Percentiles rank a stretch among this genome's conserved stretches.
phyloP scores from a whole-genome alignment of 2,888 invertebrate genomes.

The Beris morrisii region DNA sequence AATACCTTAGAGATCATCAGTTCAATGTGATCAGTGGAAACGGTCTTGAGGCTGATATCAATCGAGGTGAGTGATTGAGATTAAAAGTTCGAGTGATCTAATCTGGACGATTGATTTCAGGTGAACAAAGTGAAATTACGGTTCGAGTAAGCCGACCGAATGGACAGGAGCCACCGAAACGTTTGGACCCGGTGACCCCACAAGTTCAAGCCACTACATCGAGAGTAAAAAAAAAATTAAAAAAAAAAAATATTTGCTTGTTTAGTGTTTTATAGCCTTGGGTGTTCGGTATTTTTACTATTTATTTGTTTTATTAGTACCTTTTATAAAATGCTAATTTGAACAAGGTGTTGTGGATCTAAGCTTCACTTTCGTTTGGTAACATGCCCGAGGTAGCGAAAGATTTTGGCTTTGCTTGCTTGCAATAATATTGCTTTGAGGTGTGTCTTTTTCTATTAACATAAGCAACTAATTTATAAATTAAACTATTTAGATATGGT shows the following conservation, averaged over 20 bases:
- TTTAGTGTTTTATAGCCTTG: neutral
- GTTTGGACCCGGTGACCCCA: neutral
- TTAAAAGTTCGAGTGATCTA: neutral
- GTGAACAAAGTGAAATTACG: slow-evolving; percentile 18
- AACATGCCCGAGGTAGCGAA: too few relatives aligned
- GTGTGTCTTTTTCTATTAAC: too few relatives aligned
- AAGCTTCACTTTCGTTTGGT: too few relatives aligned
- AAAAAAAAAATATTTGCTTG: neutral
- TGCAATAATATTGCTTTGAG: too few relatives aligned
- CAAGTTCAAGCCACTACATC: slow-evolving; percentile 14
- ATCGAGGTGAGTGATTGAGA: slow-evolving; percentile 17
- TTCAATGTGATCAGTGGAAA: slow-evolving; percentile 43
- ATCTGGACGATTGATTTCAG: neutral
- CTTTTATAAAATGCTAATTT: too few relatives aligned
- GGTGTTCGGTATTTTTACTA: too few relatives aligned
- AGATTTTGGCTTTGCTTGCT: too few relatives aligned
- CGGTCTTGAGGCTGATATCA: slow-evolving; percentile 33
- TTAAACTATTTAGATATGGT: too few relatives aligned
- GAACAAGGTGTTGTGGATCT: too few relatives aligned
- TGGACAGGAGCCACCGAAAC: neutral
- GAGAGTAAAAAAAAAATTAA: slow-evolving; percentile 14
- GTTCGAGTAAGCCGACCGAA: slow-evolving; percentile 12
- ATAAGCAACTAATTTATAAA: too few relatives aligned
- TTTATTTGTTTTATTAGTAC: too few relatives aligned
- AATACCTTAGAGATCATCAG: slow-evolving; percentile 45